Conservation (phyloP, 2,888 invertebrate genomes). For the Sturmia bella region DNA sequence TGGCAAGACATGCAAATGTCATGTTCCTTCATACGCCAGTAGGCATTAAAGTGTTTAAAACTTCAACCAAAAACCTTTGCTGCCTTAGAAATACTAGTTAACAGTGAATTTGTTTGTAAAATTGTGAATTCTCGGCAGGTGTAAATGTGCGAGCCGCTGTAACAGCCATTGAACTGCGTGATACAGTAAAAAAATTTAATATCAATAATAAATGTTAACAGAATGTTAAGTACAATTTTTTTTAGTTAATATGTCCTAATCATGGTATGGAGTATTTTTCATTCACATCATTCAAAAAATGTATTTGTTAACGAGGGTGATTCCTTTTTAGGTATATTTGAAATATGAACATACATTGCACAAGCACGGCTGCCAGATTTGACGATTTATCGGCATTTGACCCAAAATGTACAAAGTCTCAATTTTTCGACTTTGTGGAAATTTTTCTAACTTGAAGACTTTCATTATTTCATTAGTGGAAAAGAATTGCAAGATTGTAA, state of each 20-base stretch:
- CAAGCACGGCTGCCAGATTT: too few species aligned
- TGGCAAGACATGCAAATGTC: slow-evolving; percentile 76
- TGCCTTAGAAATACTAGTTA: slow-evolving; percentile 12
- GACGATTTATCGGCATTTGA: too few species aligned
- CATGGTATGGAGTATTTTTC: too few species aligned
- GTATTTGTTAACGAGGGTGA: too few species aligned
- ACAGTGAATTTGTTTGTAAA: slow-evolving; percentile 9
- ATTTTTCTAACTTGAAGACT: too few species aligned
- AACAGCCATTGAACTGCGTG: slow-evolving; percentile 49
- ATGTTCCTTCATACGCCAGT: slow-evolving; percentile 59
- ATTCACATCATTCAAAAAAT: too few species aligned
- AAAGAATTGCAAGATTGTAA: too few species aligned
- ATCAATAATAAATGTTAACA: slow-evolving; percentile 62
- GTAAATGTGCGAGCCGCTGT: slow-evolving; percentile 46
- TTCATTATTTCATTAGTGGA: too few species aligned
- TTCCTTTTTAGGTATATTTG: too few species aligned
- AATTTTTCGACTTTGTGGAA: too few species aligned
- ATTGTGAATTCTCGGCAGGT: slow-evolving; percentile 64
- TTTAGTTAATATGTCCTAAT: not conserved
- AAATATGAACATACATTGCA: too few species aligned
- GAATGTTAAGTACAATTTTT: slow-evolving; percentile 62
- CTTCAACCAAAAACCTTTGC: slow-evolving; percentile 34
- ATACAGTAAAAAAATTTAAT: slow-evolving; percentile 54
- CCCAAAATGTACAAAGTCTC: too few species aligned
- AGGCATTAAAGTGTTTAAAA: slow-evolving; percentile 56